Base-by-base conservation (phyloP, 2,888 invertebrate species). In the Gisinianus flammeolus region DNA sequence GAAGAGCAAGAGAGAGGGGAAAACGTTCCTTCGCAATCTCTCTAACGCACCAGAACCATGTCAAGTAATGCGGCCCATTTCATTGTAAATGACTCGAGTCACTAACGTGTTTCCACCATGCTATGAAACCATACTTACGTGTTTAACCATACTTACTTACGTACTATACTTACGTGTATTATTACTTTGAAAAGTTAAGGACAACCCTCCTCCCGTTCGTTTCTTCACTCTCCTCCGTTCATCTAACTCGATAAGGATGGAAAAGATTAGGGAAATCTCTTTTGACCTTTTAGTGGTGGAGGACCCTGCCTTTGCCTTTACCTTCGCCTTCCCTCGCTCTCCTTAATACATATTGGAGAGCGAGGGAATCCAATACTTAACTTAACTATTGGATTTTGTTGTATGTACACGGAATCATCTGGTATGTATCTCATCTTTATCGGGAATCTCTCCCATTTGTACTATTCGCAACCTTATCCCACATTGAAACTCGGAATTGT, bases 151-250 rank as follows among this genome's bases (percentile, higher is more conserved):
- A 5, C 54, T n/a, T 16, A 16, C 54, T n/a, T n/a, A 54, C 16
- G 54, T 54, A n/a, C 54, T n/a, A 16, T n/a, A 54, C 54, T 54
- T 54, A 16, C 16, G 54, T 3, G 16, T 16, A 54, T 54, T n/a
- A 54, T 54, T 54, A 54, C 54, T 16, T n/a, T 54, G 54, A 54
- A 54, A 54, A 54, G 54, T 54, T 54, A 54, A 54, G 54, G 54
- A n/a, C 54, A 16, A n/a, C n/a, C n/a, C n/a, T n/a, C n/a, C n/a
- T n/a, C n/a, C n/a, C n/a, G n/a, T n/a, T n/a, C n/a, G n/a, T n/a
- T n/a, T n/a, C n/a, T n/a, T n/a, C n/a, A n/a, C n/a, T n/a, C n/a
- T n/a, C n/a, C n/a, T n/a, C n/a, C n/a, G n/a, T n/a, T n/a, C n/a
- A n/a, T n/a, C n/a, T n/a, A n/a, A n/a, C n/a, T n/a, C n/a, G 54